phyloP scores from a whole-genome alignment of 2,888 invertebrate genomes.

The Teleogryllus oceanicus region DNA sequence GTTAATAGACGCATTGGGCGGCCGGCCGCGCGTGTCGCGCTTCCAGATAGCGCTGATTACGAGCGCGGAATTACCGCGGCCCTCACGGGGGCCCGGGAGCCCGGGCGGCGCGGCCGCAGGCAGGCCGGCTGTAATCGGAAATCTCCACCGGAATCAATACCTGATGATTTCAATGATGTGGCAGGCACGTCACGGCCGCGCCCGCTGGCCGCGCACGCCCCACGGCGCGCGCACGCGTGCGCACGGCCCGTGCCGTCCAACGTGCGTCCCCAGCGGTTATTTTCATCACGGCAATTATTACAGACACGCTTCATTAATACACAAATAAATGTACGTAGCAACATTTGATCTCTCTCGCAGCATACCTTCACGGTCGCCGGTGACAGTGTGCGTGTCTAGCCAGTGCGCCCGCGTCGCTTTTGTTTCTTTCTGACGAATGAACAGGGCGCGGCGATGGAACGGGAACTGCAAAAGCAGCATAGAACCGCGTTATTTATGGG shows the following conservation, averaged over 20 bases:
- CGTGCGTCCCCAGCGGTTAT: not conserved
- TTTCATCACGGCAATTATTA: conserved; percentile 18
- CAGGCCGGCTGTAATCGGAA: not conserved
- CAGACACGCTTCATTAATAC: conserved; percentile 9
- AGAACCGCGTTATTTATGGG: too few relatives aligned
- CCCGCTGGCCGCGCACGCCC: not conserved
- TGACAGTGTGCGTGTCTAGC: not conserved
- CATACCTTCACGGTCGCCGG: not conserved
- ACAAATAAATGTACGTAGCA: not conserved
- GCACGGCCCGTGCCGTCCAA: not conserved
- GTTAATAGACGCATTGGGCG: not conserved
- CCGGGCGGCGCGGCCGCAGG: too few relatives aligned
- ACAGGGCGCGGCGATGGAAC: not conserved
- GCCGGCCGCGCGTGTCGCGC: not conserved
- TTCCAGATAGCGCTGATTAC: conserved; percentile 6
- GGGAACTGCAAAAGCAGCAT: too few relatives aligned
- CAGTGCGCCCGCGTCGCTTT: not conserved
- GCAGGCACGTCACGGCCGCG: not conserved
- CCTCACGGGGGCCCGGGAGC: not conserved
- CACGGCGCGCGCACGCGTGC: not conserved
- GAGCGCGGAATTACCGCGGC: not conserved
- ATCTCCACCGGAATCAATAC: conserved; percentile 6
- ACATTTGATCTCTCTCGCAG: not conserved
- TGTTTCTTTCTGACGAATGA: not conserved
- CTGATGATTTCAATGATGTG: conserved; percentile 18